Percentiles rank a stretch among this genome's conserved stretches.
These are phyloP conservation scores for Orchesella flavescens DNA, from an alignment of 2,888 invertebrate genomes.

Conservation along the genomic window DNA sequence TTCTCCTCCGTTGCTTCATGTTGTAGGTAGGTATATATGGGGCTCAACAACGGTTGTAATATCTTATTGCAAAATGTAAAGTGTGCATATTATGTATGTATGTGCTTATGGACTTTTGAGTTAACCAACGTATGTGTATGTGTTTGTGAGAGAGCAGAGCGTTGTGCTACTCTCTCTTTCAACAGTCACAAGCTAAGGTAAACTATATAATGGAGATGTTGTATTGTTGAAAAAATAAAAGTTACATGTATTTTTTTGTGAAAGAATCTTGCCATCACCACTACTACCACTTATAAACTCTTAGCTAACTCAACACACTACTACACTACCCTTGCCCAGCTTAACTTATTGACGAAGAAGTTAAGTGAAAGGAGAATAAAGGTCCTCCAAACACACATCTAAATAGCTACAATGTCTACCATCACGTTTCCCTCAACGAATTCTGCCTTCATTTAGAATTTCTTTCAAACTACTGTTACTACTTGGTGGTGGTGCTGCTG, in stretches of 20 bases:
- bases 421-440: slow-evolving; percentile 10
- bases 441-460: slow-evolving; percentile 15
- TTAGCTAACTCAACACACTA: slow-evolving; percentile 19
- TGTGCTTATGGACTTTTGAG: neutral
- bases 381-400: slow-evolving; percentile 6
- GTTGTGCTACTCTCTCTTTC: neutral
- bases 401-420: slow-evolving; percentile 17
- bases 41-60: no score
- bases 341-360: slow-evolving; percentile 21
- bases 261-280: slow-evolving; percentile 18
- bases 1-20: neutral
- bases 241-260: neutral
- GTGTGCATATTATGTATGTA: no score
- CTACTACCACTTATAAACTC: slow-evolving; percentile 11
- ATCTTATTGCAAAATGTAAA: no score
- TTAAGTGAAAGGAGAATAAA: neutral
- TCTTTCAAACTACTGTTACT: slow-evolving; percentile 8
- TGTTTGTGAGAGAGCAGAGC: neutral
- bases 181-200: neutral
- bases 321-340: neutral
- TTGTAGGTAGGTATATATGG: no score
- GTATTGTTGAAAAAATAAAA: slow-evolving; percentile 6
- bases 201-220: neutral
- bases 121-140: neutral
- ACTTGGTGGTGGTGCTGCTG: neutral